Percentiles rank a stretch among this genome's conserved stretches.
These are phyloP conservation scores for Tigriopus californicus DNA, from an alignment of 2,888 invertebrate species.

Conservation along the genomic window DNA sequence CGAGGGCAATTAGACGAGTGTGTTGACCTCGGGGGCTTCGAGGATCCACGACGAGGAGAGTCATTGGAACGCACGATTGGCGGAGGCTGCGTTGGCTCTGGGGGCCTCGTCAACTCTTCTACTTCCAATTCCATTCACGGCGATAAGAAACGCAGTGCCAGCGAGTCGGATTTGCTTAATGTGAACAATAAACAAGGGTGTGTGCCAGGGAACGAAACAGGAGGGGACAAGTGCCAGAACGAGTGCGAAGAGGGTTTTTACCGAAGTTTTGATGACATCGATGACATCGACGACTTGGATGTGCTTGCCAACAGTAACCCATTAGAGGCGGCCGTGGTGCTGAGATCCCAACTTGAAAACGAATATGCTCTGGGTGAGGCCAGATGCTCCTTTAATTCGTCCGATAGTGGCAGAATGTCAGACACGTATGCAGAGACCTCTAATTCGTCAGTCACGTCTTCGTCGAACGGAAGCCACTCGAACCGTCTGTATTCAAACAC, in stretches of 20 bases:
- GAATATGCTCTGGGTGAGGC: neutral
- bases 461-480: neutral
- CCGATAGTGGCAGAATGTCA: neutral
- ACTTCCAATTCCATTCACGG: neutral
- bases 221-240: neutral
- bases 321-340: slow-evolving; percentile 3
- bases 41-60: neutral
- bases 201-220: neutral
- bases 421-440: slow-evolving; percentile 15
- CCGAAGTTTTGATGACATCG: slow-evolving; percentile 8
- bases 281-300: slow-evolving; percentile 9
- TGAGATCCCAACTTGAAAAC: neutral
- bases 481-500: neutral
- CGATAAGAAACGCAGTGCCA: slow-evolving; percentile 7
- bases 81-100: neutral
- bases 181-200: neutral
- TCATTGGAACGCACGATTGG: neutral
- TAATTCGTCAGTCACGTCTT: slow-evolving; percentile 2
- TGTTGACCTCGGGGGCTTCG: neutral
- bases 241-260: neutral
- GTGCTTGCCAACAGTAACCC: neutral
- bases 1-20: neutral
- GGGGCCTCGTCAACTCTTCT: neutral
- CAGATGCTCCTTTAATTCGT: slow-evolving; percentile 7
- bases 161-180: slow-evolving; percentile 1